These are phyloP conservation scores for Phenganax subtilis DNA, from an alignment of 92 coral and sea anemone genomes.

Conservation along the genomic window DNA sequence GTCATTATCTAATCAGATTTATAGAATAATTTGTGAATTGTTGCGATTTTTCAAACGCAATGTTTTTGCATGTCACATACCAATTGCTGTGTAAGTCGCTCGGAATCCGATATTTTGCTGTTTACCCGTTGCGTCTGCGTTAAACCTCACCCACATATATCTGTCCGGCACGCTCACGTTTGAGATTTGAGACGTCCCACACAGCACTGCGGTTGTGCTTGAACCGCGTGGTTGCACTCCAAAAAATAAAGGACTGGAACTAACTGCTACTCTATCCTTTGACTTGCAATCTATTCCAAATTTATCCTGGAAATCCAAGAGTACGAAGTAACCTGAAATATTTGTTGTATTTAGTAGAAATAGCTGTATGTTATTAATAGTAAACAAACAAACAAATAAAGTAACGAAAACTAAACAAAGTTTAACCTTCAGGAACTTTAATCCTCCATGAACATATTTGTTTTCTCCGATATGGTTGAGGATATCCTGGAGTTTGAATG, in stretches of 20 bases:
- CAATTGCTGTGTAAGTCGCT: conserved; percentile 59
- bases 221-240: conserved; percentile 21
- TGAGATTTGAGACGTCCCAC: conserved; percentile 64
- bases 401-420: too few relatives aligned
- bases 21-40: too few relatives aligned
- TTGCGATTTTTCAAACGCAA: neutral
- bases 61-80: conserved; percentile 42
- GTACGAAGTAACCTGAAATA: conserved; percentile 57
- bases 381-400: too few relatives aligned
- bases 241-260: conserved; percentile 42
- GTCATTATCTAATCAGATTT: conserved; percentile 56
- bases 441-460: conserved; percentile 84
- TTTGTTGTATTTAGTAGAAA: too few relatives aligned
- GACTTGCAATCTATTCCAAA: conserved; percentile 53
- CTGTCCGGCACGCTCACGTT: conserved; percentile 63
- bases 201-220: conserved; percentile 57
- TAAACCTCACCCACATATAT: conserved; percentile 76
- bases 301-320: conserved; percentile 56
- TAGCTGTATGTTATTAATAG: too few relatives aligned
- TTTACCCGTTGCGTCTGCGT: conserved; percentile 48
- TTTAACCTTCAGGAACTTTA: conserved; percentile 27
- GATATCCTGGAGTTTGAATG: conserved; percentile 74
- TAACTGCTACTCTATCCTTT: conserved; percentile 67
- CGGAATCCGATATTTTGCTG: conserved; percentile 58
- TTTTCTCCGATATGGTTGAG: conserved; percentile 47